phyloP scores from a whole-genome alignment of 2,888 invertebrate genomes.

The Drepana falcataria region DNA sequence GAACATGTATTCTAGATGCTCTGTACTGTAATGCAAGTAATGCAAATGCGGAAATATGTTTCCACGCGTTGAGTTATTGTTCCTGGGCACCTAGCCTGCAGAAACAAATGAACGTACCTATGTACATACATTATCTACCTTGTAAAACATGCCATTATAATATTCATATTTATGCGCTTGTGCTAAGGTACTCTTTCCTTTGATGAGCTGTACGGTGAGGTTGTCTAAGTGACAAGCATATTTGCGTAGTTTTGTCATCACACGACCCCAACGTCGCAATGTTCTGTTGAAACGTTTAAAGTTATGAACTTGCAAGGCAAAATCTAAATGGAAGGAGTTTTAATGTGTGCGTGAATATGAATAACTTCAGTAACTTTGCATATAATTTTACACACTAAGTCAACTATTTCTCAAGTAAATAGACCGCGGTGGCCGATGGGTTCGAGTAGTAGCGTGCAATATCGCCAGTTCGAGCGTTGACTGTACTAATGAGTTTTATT shows the following conservation, averaged over 20 bases:
- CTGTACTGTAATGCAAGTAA: background rate
- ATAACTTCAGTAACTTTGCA: background rate
- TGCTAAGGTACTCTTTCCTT: background rate
- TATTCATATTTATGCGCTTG: background rate
- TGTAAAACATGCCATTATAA: background rate
- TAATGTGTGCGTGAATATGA: background rate
- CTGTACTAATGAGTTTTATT: too few relatives aligned
- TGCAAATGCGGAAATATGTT: background rate
- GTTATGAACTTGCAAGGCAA: background rate
- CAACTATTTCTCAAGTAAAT: too few relatives aligned
- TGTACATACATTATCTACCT: background rate
- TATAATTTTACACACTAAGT: too few relatives aligned
- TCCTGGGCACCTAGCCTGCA: background rate
- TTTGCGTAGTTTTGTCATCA: background rate
- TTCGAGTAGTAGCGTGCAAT: too few relatives aligned
- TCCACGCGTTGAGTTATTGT: background rate
- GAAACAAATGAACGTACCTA: background rate
- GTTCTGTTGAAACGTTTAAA: background rate
- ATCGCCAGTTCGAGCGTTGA: too few relatives aligned
- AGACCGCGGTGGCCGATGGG: too few relatives aligned
- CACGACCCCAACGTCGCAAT: too few relatives aligned
- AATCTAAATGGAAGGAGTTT: background rate
- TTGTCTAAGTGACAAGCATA: background rate
- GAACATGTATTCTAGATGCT: background rate
- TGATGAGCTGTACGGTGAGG: background rate